Evolutionary conservation across 2,888 invertebrate genomes (phyloP).

Genomic region (Mimas tiliae): DNA sequence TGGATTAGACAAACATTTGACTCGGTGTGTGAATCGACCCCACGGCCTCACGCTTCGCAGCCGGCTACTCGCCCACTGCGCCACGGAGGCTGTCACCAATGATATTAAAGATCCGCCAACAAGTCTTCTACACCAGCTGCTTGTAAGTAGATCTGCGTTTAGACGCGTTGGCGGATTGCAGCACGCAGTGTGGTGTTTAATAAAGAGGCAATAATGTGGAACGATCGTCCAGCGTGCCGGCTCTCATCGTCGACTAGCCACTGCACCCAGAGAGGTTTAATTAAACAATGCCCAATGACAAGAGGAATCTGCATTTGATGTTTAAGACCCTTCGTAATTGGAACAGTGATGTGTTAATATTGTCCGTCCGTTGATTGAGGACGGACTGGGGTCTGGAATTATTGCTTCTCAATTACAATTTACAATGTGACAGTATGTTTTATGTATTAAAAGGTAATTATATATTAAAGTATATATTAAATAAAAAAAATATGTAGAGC

Average conservation of each 20-base stretch:
- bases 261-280: slow-evolving; percentile 51
- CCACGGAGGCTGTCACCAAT: no score
- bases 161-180: slow-evolving; percentile 43
- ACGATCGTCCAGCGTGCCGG: slow-evolving; percentile 40
- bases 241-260: slow-evolving; percentile 45
- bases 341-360: slow-evolving; percentile 38
- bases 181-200: slow-evolving; percentile 49
- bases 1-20: no score
- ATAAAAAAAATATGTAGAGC: no score
- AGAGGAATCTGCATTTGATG: slow-evolving; percentile 35
- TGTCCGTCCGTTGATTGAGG: neutral
- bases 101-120: neutral
- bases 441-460: no score
- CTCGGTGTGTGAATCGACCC: no score
- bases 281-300: slow-evolving; percentile 45
- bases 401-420: neutral
- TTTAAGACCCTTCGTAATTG: slow-evolving; percentile 37
- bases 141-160: slow-evolving; percentile 31
- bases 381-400: neutral
- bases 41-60: no score
- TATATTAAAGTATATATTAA: no score
- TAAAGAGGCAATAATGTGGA: slow-evolving; percentile 53
- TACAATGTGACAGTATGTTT: no score
- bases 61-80: no score
- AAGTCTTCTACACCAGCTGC: neutral